Evolutionary conservation across 2,888 invertebrate species (phyloP), one percentile per base, ranked within the genome.

Genomic region (Anthrax anthrax): DNA sequence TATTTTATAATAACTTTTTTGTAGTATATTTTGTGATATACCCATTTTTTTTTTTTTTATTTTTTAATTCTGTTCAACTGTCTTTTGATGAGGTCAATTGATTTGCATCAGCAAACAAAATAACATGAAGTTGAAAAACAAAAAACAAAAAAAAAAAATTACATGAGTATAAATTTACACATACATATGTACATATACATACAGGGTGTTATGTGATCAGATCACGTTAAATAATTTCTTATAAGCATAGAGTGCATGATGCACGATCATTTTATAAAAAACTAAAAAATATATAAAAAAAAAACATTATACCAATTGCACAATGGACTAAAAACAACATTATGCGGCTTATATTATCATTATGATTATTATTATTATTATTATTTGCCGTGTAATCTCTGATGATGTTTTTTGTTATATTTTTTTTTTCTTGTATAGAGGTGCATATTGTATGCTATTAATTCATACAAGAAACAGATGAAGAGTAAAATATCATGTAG

Each of bases 41-140:
- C n/a, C n/a, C n/a, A n/a, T n/a, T 23, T 23, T 23, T 23, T 23
- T 23, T 23, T 23, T 23, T 23, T 23, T 23, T 23, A 6, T 23
- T 23, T 8, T 23, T 4, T 6, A 23, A 8, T 23, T 4, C 4
- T 23, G 23, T 23, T 32, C 12, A 32, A 32, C 9, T 32, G 29
- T 32, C 36, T 16, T 36, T 36, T 39, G 44, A 37, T 19, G 47
- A 32, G 46, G 50, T 48, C 46, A 48, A 46, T 48, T 44, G 48
- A 48, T 50, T 47, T 44, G 48, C 43, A 46, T n/a, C 32, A 42
- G 43, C 23, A 8, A n/a, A n/a, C 23, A 23, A 23, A 4, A 23
- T 23, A 23, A 23, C 23, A 23, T 4, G 8, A 8, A 4, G 8
- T 23, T 23, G 8, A 23, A 6, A 23, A 8, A 23, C 23, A 23